A percentile compares a stretch with the other conserved stretches of the same genome.
Conservation (phyloP, 2,888 invertebrate species). For the Oscheius sp. region DNA sequence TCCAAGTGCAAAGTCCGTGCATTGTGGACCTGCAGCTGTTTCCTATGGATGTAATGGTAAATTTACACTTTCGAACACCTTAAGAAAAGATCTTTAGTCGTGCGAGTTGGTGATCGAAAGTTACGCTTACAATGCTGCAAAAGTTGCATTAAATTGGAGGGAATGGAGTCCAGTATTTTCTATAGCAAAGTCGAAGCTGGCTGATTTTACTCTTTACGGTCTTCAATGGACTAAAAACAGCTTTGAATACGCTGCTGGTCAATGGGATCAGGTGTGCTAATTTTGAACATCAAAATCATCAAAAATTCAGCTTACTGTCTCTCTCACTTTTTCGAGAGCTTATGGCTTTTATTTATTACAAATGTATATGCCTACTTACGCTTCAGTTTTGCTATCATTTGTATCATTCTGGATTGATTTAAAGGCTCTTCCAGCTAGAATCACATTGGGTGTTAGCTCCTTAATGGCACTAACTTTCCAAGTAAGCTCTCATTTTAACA, state of each 20-base stretch:
- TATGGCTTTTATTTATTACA: conserved; percentile 68
- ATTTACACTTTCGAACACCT: background rate
- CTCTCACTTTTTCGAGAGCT: conserved; percentile 64
- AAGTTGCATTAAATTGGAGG: conserved; percentile 63
- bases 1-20: conserved; percentile 66
- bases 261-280: conserved; percentile 62
- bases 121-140: conserved; percentile 68
- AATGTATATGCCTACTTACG: conserved; percentile 67
- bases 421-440: conserved; percentile 64
- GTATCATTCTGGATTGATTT: conserved; percentile 68
- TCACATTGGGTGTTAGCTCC: conserved; percentile 63
- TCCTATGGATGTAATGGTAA: conserved; percentile 68
- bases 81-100: conserved; percentile 39
- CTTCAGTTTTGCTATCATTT: conserved; percentile 62
- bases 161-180: conserved; percentile 67
- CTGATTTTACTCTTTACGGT: conserved; percentile 63
- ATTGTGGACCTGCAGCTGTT: conserved; percentile 57
- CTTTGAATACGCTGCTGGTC: conserved; percentile 67
- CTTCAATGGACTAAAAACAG: conserved; percentile 64
- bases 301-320: conserved; percentile 58
- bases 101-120: conserved; percentile 64
- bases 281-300: background rate
- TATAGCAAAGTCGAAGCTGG: conserved; percentile 63
- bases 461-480: conserved; percentile 65
- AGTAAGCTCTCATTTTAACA: conserved; percentile 24